phyloP scores from a whole-genome alignment of 2,113 vertebrate genomes.

The Chamaetylas fuelleborni region DNA sequence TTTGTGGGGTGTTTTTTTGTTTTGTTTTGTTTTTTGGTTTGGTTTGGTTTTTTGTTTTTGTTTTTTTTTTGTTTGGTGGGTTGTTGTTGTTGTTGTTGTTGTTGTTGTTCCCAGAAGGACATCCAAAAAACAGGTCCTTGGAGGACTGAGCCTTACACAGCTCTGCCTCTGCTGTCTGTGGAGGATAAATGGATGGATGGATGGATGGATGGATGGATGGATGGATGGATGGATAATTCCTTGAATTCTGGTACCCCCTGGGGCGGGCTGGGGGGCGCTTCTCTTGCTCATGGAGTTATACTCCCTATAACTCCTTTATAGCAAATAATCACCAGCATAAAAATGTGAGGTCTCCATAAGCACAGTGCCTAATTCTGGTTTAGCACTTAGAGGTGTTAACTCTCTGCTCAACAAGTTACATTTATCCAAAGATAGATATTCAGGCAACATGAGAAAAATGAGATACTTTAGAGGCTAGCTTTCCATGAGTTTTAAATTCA shows the following conservation, averaged over 20 bases:
- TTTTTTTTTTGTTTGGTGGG: too few species aligned
- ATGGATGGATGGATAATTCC: neutral
- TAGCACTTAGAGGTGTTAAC: constrained; percentile 15
- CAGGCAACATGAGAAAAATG: neutral
- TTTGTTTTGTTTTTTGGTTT: too few species aligned
- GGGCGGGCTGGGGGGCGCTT: neutral
- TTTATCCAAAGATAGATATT: constrained; percentile 6
- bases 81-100: too few species aligned
- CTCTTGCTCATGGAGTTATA: neutral
- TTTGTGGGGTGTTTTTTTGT: too few species aligned
- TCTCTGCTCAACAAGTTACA: neutral
- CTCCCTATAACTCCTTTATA: neutral
- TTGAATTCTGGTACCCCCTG: neutral
- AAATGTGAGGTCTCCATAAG: neutral
- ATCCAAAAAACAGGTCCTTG: neutral
- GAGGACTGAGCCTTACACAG: neutral
- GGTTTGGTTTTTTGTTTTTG: too few species aligned
- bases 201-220: neutral
- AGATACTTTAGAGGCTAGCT: neutral
- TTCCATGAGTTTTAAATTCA: neutral
- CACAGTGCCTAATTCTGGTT: constrained; percentile 4
- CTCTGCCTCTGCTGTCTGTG: neutral
- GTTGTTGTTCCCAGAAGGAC: neutral
- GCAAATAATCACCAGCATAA: neutral
- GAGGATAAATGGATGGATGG: too few species aligned